Base-by-base conservation (phyloP, 2,113 vertebrate species). In the Bujurquina vittata region DNA sequence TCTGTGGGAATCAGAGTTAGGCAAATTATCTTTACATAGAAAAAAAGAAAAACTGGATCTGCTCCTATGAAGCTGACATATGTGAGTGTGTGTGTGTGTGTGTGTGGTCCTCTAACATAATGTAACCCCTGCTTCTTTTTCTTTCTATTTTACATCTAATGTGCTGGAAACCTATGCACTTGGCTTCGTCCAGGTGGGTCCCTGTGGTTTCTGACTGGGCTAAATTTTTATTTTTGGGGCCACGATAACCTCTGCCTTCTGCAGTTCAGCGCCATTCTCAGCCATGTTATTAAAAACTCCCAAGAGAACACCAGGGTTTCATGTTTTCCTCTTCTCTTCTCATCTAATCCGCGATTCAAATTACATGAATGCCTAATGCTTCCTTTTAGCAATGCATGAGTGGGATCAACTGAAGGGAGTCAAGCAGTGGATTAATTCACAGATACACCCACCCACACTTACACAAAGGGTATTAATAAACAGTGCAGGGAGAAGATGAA, bases 401-500 rank as follows among this genome's bases (percentile, higher is more conserved):
- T 79, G 86, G 88, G 84, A 91, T 92, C 89, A 92, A 88, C 89
- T 91, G 89, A 88, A 87, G 89, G 62, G 88, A 92, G 85, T 88
- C 80, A 54, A 92, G 88, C 55, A 85, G 60, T 84, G 87, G 91
- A 90, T 90, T 91, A 91, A 87, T 87, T 67, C 86, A 81, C 79
- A 72, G 73, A 57, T 43, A 63, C 23, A 29, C 17, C 31, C 58
- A 69, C 43, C 40, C 80, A 72, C 73, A 78, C 26, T 40, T 29
- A 87, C 54, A 79, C 75, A 83, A 17, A 58, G 0, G 57, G 74
- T 80, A 75, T 81, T 91, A 87, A 91, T 91, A 90, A 90, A 89
- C 81, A 86, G 57, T 12, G 0, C 73, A 81, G 76, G 43, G 88
- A 79, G 67, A 81, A 52, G 83, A 80, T 49, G 79, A 83, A 90